phyloP scores from a whole-genome alignment of 2,113 vertebrate genomes.

The Calypte anna region DNA sequence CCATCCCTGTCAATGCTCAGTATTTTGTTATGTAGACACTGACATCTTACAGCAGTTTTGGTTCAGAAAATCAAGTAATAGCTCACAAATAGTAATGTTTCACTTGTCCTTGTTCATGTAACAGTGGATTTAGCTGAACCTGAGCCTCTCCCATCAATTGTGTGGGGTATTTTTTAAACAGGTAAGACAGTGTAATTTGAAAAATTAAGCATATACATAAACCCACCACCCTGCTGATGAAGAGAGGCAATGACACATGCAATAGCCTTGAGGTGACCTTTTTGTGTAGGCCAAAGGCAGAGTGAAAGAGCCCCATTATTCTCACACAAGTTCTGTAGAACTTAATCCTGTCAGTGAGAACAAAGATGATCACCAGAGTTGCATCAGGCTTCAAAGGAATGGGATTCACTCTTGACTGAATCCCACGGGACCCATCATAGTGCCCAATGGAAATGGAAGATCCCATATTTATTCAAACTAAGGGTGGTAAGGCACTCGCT shows the following conservation, averaged over 20 bases:
- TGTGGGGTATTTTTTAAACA: background rate
- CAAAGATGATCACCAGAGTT: background rate
- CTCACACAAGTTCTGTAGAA: background rate
- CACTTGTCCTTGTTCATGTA: background rate
- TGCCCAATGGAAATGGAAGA: background rate
- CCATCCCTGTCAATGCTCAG: background rate
- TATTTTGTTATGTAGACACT: background rate
- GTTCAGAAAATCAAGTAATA: conserved; percentile 10
- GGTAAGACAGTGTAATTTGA: background rate
- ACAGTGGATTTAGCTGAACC: background rate
- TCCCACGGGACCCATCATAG: background rate
- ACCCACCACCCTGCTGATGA: background rate
- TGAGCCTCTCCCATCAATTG: background rate
- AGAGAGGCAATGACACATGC: background rate
- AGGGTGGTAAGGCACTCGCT: conserved; percentile 41
- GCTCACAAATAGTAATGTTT: background rate
- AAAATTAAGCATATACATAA: background rate
- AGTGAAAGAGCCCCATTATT: background rate
- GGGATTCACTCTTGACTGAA: background rate
- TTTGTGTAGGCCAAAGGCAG: background rate
- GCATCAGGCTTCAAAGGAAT: background rate
- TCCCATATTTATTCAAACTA: background rate
- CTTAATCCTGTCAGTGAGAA: background rate
- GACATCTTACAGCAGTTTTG: background rate
- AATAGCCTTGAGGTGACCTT: background rate